These are phyloP conservation scores for Cirrhinus molitorella DNA, from an alignment of 2,797 vertebrate species.

Conservation along the genomic window DNA sequence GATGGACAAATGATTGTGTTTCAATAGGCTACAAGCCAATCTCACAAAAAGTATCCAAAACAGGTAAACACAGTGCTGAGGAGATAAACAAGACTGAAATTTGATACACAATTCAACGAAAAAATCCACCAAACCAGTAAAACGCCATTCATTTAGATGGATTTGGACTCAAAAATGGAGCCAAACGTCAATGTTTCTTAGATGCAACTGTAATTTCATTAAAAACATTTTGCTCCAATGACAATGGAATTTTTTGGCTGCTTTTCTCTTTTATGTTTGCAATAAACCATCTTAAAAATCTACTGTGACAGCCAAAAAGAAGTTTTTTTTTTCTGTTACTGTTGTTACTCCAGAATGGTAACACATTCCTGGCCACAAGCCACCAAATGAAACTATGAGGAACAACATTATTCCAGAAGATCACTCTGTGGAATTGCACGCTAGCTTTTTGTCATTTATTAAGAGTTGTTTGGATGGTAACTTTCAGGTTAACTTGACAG, in stretches of 20 bases:
- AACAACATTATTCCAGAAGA: not conserved
- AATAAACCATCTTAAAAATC: not conserved
- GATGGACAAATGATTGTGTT: not conserved
- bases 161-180: not conserved
- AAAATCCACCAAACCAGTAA: not conserved
- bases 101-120: not conserved
- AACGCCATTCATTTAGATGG: not conserved
- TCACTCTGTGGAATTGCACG: not conserved
- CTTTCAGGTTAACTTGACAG: not conserved
- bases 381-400: not conserved
- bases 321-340: not conserved
- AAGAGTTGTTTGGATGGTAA: not conserved
- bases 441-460: not conserved
- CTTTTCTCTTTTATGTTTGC: not conserved
- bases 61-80: too few species aligned
- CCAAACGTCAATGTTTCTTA: not conserved
- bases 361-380: not conserved
- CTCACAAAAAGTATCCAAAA: not conserved
- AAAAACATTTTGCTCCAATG: not conserved
- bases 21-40: not conserved
- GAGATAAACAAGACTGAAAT: not conserved
- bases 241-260: not conserved
- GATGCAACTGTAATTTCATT: not conserved
- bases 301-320: not conserved
- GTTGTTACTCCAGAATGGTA: not conserved